Base-by-base conservation (phyloP, 2,113 vertebrate genomes). In the Xiphophorus hellerii region DNA sequence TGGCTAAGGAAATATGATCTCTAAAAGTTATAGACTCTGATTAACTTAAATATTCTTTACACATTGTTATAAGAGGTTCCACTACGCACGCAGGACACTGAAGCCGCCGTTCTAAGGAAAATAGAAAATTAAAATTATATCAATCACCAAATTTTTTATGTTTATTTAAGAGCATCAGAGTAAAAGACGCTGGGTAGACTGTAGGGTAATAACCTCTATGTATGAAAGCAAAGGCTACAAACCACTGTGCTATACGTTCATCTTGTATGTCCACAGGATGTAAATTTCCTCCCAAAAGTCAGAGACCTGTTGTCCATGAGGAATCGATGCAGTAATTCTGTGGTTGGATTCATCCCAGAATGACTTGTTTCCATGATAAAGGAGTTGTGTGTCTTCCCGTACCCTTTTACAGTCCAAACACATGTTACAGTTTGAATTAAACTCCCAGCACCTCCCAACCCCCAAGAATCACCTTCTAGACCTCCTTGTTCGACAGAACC, bases 401-500 rank as follows among this genome's bases (percentile, higher is more conserved):
- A 28, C 51, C 73, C 73, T 62, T 42, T 78, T 71, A 63, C 58
- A 71, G 74, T 75, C 82, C 80, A 76, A 77, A 84, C 80, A 63
- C 20, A 29, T 65, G 73, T 80, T 73, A 14, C 74, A 62, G 39
- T 58, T 29, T 63, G 37, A 73, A 73, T 67, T 70, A 64, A 82
- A 80, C 80, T 87, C 73, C 80, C 51, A 60, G 84, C 84, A 77
- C 76, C 6, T 7, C 31, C 31, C 42, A 13, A 3, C 44, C 44
- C 44, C 44, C 4, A 48, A 15, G 74, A 84, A 84, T 88, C 87
- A 87, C 89, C 89, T 88, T 63, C 79, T 82, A 74, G 68, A 64
- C 74, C 81, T 20, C 63, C 73, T 84, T 67, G 75, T 80, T 71
- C 76, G 78, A 81, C 66, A 28, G 79, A 76, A 89, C 84, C 87